Evolutionary conservation across 2,113 vertebrate genomes (phyloP).

Genomic region (Crotophaga sulcirostris): DNA sequence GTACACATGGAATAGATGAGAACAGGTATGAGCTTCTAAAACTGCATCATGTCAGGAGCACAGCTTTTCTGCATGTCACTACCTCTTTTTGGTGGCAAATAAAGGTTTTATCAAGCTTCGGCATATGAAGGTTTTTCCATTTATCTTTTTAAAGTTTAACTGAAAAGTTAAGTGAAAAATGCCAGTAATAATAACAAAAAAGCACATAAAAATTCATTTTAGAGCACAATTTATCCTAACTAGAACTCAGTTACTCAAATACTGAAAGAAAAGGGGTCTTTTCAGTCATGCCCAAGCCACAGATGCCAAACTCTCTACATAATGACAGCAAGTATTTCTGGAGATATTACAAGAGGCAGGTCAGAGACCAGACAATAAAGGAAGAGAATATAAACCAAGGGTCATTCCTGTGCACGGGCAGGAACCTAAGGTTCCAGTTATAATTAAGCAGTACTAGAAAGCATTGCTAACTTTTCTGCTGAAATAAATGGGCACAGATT

Average conservation of each 20-base stretch:
- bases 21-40: neutral
- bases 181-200: neutral
- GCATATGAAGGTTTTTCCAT: neutral
- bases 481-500: neutral
- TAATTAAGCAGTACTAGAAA: slow-evolving; percentile 11
- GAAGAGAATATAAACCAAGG: neutral
- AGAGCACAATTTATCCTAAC: neutral
- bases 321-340: neutral
- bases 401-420: neutral
- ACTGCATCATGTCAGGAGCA: neutral
- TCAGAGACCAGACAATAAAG: neutral
- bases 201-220: neutral
- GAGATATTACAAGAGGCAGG: neutral
- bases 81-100: neutral
- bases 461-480: neutral
- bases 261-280: neutral
- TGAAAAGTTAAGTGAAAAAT: neutral
- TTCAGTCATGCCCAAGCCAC: neutral
- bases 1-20: neutral
- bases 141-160: neutral
- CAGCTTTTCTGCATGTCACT: neutral
- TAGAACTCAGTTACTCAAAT: neutral
- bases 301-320: neutral
- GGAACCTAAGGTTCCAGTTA: neutral
- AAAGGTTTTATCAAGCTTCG: neutral